These are phyloP conservation scores for Peromyscus maniculatus DNA, from an alignment of 2,113 vertebrate genomes.

Conservation along the genomic window DNA sequence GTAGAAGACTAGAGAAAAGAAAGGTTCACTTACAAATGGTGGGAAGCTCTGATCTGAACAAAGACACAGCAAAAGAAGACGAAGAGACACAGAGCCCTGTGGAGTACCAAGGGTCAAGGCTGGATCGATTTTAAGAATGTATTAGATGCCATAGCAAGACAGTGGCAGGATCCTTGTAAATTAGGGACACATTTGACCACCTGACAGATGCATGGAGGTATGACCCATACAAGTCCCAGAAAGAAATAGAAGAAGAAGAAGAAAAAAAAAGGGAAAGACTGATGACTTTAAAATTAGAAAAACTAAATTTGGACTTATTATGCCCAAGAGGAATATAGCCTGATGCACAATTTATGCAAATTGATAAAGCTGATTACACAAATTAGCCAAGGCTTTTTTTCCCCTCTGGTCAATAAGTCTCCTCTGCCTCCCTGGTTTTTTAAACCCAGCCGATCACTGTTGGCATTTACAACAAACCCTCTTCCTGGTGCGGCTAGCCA, in stretches of 20 bases:
- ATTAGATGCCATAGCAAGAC: not conserved
- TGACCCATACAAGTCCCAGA: constrained; percentile 63
- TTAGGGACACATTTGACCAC: constrained; percentile 40
- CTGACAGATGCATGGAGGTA: constrained; percentile 82
- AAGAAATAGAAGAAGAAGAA: constrained; percentile 69
- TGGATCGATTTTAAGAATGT: not conserved
- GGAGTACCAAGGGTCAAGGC: not conserved
- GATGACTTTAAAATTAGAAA: constrained; percentile 86
- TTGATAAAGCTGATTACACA: constrained; percentile 86
- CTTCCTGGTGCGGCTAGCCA: constrained; percentile 40
- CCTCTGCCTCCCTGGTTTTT: not conserved
- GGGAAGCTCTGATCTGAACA: not conserved
- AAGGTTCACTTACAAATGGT: constrained; percentile 29
- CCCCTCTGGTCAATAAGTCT: constrained; percentile 81
- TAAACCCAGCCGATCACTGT: constrained; percentile 66
- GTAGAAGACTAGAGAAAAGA: not conserved
- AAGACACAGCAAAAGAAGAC: not conserved
- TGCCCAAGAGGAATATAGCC: constrained; percentile 84
- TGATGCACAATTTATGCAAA: constrained; percentile 85
- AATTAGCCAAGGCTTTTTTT: constrained; percentile 84
- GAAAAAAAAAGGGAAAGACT: constrained; percentile 48
- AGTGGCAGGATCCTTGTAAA: not conserved
- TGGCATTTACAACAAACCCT: constrained; percentile 59
- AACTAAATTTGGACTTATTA: constrained; percentile 85
- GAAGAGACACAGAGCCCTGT: not conserved